Percentiles rank a stretch among this genome's conserved stretches.
phyloP scores from a whole-genome alignment of 2,797 vertebrate genomes.

The Sciurus vulgaris region DNA sequence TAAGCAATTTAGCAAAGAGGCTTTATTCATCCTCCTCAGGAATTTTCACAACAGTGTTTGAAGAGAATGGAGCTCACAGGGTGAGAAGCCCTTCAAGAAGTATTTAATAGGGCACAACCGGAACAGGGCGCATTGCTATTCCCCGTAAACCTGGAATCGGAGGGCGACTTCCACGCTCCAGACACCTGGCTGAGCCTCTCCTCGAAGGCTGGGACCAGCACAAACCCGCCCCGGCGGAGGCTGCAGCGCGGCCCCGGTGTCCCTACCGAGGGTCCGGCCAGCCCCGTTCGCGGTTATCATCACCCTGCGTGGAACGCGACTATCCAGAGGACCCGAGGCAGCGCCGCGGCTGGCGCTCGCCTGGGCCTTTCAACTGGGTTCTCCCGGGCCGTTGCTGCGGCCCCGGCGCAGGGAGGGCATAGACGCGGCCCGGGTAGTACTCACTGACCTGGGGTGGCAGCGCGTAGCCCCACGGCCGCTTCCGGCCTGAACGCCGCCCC shows the following conservation, averaged over 20 bases:
- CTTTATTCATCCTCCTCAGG: not conserved
- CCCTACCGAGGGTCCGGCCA: not conserved
- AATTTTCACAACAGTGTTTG: not conserved
- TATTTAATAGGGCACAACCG: not conserved
- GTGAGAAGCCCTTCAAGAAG: not conserved
- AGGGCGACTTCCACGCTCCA: not conserved
- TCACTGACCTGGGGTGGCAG: conserved; percentile 72
- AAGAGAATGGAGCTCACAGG: not conserved
- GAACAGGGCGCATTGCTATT: not conserved
- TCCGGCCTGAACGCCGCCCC: conserved; percentile 49
- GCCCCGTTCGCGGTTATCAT: not conserved
- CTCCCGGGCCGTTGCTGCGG: not conserved
- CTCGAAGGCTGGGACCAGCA: not conserved
- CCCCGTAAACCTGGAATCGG: fast-evolving
- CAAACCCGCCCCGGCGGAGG: not conserved
- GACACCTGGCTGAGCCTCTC: not conserved
- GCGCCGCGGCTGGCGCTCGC: not conserved
- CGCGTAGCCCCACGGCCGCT: conserved; percentile 47
- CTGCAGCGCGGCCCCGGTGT: not conserved
- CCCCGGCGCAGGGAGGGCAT: fast-evolving
- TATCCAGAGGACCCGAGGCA: no score
- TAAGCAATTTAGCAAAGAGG: not conserved
- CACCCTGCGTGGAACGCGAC: not conserved
- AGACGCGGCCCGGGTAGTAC: not conserved
- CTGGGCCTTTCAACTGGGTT: not conserved